Percentiles rank a stretch among this genome's conserved stretches.
Conservation (phyloP, 2,888 invertebrate species). For the Hetaerina titia region DNA sequence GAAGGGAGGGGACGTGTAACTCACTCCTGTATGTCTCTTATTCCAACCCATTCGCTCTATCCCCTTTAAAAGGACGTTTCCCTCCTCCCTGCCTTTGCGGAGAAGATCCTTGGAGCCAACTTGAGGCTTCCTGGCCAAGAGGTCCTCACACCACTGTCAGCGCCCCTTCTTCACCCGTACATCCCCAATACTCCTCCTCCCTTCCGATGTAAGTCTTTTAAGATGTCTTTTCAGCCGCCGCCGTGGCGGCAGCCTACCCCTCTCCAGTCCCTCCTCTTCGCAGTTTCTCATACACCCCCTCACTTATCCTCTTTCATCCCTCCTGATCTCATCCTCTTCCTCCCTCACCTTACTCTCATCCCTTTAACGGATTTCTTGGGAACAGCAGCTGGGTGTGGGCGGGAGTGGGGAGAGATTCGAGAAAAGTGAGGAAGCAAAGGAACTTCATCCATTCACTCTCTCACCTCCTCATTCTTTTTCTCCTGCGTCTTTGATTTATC, state of each 20-base stretch:
- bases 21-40: not conserved
- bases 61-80: not conserved
- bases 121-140: not conserved
- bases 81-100: not conserved
- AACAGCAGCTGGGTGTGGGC: not conserved
- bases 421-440: not conserved
- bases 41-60: not conserved
- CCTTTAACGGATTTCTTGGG: slow-evolving; percentile 53
- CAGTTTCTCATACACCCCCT: slow-evolving; percentile 1
- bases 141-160: not conserved
- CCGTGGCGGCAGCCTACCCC: not conserved
- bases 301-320: not conserved
- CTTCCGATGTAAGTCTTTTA: slow-evolving; percentile 41
- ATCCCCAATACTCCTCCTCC: not conserved
- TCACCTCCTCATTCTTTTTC: too few relatives aligned
- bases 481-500: too few relatives aligned
- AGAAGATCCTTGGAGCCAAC: not conserved
- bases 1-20: not conserved
- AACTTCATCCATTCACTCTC: too few relatives aligned
- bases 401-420: not conserved
- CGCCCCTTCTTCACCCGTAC: not conserved
- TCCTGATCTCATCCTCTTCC: not conserved
- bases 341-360: not conserved
- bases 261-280: not conserved
- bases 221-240: slow-evolving; percentile 16